Conservation (phyloP, 1,140 invertebrate species). For the Conus ventricosus region DNA sequence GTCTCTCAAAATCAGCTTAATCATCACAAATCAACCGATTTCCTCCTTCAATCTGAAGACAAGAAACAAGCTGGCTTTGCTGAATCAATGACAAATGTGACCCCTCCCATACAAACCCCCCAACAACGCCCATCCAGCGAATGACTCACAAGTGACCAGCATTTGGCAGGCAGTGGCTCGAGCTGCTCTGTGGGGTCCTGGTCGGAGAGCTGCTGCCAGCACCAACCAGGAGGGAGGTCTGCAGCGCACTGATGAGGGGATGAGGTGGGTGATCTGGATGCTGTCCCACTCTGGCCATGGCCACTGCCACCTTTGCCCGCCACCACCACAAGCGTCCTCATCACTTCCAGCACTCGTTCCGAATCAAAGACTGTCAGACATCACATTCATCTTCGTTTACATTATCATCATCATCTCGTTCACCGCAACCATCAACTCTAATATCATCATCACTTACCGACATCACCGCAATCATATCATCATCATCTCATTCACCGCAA, state of each 20-base stretch:
- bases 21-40: too few relatives aligned
- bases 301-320: slow-evolving; percentile 60
- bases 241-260: slow-evolving; percentile 68
- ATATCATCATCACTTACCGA: background rate
- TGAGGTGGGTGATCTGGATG: slow-evolving; percentile 67
- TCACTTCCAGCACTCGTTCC: slow-evolving; percentile 61
- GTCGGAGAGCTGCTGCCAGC: slow-evolving; percentile 61
- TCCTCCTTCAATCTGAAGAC: too few relatives aligned
- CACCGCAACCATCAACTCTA: background rate
- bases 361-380: slow-evolving; percentile 61
- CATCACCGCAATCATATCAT: too few relatives aligned
- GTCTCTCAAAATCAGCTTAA: too few relatives aligned
- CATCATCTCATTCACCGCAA: too few relatives aligned
- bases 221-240: slow-evolving; percentile 70
- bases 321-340: slow-evolving; percentile 71
- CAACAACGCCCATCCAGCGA: background rate
- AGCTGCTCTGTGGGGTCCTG: slow-evolving; percentile 2
- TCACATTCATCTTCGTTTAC: background rate
- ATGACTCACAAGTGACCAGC: slow-evolving; percentile 22
- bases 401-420: too few relatives aligned
- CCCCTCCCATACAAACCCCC: background rate
- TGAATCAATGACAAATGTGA: background rate
- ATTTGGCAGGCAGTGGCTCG: slow-evolving; percentile 19
- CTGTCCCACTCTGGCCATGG: slow-evolving; percentile 26
- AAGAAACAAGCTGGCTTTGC: background rate